Evolutionary conservation across 2,797 vertebrate genomes (phyloP).

Genomic region (Sarcoramphus papa): DNA sequence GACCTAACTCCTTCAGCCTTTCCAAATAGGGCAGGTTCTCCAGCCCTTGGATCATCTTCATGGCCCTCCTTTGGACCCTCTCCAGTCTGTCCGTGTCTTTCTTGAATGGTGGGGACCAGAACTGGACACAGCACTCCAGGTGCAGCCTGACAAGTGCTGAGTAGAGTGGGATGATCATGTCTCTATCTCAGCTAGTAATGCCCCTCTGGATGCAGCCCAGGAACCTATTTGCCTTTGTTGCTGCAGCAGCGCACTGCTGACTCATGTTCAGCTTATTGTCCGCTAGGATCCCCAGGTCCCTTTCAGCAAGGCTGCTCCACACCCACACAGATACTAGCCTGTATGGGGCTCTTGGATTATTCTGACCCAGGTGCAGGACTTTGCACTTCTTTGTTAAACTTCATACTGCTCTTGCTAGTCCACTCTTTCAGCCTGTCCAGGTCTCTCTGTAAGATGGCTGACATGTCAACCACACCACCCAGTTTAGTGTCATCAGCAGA

Average conservation of each 20-base stretch:
- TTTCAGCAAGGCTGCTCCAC: background rate
- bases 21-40: background rate
- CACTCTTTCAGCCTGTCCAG: background rate
- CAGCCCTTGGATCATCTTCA: background rate
- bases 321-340: background rate
- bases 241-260: background rate
- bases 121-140: background rate
- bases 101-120: background rate
- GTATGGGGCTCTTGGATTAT: background rate
- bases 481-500: background rate
- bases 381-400: background rate
- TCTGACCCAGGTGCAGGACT: background rate
- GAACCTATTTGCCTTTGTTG: background rate
- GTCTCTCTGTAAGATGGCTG: background rate
- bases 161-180: background rate
- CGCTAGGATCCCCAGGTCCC: background rate
- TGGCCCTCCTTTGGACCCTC: background rate
- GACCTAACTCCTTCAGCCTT: background rate
- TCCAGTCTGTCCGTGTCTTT: background rate
- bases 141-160: background rate
- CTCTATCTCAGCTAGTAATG: background rate
- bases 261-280: background rate
- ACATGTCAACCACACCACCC: background rate
- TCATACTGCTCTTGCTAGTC: background rate
- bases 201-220: background rate